These are phyloP conservation scores for Etheostoma nigrum DNA, from an alignment of 2,797 vertebrate genomes.

Conservation along the genomic window DNA sequence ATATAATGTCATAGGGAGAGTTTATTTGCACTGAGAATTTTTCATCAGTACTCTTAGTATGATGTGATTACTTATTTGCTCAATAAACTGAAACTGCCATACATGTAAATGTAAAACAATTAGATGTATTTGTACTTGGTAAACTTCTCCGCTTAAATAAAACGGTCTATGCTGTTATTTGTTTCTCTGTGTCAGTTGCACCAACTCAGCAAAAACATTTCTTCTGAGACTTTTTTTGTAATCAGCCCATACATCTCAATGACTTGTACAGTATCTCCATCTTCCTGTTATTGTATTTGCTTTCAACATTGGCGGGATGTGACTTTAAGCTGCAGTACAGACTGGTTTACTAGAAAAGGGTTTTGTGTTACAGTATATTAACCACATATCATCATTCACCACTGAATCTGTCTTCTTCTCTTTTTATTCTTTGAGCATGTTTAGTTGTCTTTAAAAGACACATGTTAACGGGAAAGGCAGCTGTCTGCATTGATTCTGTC, in stretches of 20 bases:
- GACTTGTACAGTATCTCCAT: not conserved
- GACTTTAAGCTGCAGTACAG: not conserved
- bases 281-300: not conserved
- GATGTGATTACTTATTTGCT: slow-evolving; percentile 28
- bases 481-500: slow-evolving; percentile 49
- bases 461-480: slow-evolving; percentile 53
- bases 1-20: not conserved
- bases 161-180: not conserved
- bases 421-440: slow-evolving; percentile 24
- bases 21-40: slow-evolving; percentile 12
- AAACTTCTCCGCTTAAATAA: not conserved
- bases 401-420: not conserved
- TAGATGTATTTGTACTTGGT: not conserved
- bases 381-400: not conserved
- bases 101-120: slow-evolving; percentile 24
- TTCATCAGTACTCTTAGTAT: slow-evolving; percentile 18
- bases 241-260: slow-evolving; percentile 25
- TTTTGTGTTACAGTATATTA: slow-evolving; percentile 9
- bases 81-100: slow-evolving; percentile 24
- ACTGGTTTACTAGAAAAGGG: not conserved
- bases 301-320: not conserved
- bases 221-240: slow-evolving; percentile 16
- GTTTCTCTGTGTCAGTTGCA: slow-evolving; percentile 25
- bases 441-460: slow-evolving; percentile 29
- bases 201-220: slow-evolving; percentile 28